Evolutionary conservation across 2,888 invertebrate species (phyloP).

Genomic region (Erpobdella octoculata): DNA sequence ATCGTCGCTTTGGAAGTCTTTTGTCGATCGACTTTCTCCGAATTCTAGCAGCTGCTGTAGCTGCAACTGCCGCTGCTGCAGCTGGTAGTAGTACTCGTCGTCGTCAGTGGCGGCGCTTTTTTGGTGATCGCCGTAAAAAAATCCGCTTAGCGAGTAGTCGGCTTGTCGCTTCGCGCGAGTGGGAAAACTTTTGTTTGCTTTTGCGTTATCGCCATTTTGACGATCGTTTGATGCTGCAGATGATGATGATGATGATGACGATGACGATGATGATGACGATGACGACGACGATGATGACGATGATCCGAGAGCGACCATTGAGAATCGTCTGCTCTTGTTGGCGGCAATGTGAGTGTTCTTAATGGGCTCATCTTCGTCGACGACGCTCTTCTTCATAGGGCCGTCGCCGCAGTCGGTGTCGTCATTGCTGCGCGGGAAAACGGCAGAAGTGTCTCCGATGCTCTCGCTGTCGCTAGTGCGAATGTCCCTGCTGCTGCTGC

Average conservation of each 20-base stretch:
- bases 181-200: neutral
- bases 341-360: no score
- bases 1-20: neutral
- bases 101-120: neutral
- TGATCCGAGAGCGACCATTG: no score
- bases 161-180: neutral
- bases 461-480: neutral
- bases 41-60: neutral
- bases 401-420: no score
- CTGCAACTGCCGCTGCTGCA: neutral
- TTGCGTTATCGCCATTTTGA: neutral
- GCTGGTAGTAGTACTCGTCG: neutral
- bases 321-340: no score
- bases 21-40: neutral
- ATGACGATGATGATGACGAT: neutral
- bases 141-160: neutral
- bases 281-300: neutral
- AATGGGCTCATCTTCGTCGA: no score
- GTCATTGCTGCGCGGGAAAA: no score
- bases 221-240: neutral
- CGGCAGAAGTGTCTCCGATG: no score
- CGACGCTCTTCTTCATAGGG: no score
- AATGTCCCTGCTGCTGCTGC: neutral
- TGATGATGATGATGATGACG: neutral
- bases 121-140: neutral